Percentiles rank a stretch among this genome's conserved stretches.
Conservation (phyloP, 2,888 invertebrate genomes). For the Bruchidius siliquastri region DNA sequence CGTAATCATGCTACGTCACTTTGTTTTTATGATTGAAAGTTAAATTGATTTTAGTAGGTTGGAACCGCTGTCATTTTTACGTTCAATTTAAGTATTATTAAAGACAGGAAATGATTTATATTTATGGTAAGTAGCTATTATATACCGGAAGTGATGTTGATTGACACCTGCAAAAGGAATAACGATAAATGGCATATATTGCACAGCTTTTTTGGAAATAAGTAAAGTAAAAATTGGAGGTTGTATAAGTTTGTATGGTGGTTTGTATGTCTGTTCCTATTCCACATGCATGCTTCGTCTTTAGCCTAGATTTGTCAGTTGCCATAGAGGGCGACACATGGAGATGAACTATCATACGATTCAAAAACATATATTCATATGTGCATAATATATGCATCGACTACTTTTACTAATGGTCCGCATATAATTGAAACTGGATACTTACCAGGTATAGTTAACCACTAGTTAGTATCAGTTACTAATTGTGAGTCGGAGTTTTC, state of each 20-base stretch:
- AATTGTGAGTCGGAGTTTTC: conserved; percentile 22
- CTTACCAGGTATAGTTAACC: conserved; percentile 31
- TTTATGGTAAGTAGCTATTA: background rate
- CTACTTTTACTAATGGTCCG: background rate
- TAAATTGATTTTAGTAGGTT: background rate
- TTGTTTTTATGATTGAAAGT: background rate
- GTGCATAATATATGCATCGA: too few relatives aligned
- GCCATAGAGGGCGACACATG: too few relatives aligned
- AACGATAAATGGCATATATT: background rate
- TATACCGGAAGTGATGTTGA: background rate
- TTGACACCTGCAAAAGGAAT: background rate
- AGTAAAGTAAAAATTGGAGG: too few relatives aligned
- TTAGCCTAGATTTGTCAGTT: too few relatives aligned
- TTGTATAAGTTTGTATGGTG: too few relatives aligned
- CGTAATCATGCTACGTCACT: background rate
- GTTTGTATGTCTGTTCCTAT: too few relatives aligned
- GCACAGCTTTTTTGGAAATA: background rate
- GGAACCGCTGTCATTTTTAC: background rate
- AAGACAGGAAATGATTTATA: background rate
- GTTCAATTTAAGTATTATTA: background rate
- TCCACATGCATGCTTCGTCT: too few relatives aligned
- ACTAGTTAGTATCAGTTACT: conserved; percentile 32
- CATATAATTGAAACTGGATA: conserved; percentile 29
- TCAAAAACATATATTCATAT: too few relatives aligned
- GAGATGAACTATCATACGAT: too few relatives aligned